These are phyloP conservation scores for Cerastis leucographa DNA, from an alignment of 2,888 invertebrate genomes.

Conservation along the genomic window DNA sequence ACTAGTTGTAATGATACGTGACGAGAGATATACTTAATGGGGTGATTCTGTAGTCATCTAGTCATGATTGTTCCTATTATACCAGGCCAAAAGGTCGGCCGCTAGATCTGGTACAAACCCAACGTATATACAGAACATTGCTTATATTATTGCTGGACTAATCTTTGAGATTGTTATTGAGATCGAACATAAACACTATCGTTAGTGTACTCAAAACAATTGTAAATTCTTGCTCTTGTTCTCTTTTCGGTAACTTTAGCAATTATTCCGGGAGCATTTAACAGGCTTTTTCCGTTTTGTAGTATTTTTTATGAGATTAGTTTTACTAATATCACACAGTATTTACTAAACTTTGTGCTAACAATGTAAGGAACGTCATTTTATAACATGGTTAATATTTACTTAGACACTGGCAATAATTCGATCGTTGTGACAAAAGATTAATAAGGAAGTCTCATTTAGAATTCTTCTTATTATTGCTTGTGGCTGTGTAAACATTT, in stretches of 20 bases:
- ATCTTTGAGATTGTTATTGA: slow-evolving; percentile 37
- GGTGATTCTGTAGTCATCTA: slow-evolving; percentile 3
- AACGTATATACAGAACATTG: slow-evolving; percentile 20
- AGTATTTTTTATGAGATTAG: not conserved
- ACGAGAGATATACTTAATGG: not conserved
- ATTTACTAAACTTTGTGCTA: slow-evolving; percentile 47
- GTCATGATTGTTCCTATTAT: slow-evolving; percentile 27
- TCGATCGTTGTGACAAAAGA: not conserved
- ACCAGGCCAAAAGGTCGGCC: slow-evolving; percentile 16
- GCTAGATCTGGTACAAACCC: slow-evolving; percentile 21
- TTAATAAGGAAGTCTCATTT: slow-evolving; percentile 8
- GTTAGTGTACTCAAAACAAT: slow-evolving; percentile 30
- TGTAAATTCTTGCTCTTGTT: not conserved
- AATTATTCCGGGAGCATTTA: slow-evolving; percentile 38
- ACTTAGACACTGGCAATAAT: slow-evolving; percentile 40
- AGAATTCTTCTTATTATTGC: slow-evolving; percentile 50
- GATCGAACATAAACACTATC: slow-evolving; percentile 34
- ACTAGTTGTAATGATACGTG: slow-evolving; percentile 1
- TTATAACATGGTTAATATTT: slow-evolving; percentile 24
- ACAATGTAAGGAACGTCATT: slow-evolving; percentile 34
- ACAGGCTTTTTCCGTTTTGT: slow-evolving; percentile 23
- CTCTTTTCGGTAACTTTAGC: slow-evolving; percentile 46
- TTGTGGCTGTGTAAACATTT: slow-evolving; percentile 55
- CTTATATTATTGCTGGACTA: slow-evolving; percentile 28
- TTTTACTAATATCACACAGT: slow-evolving; percentile 24